A percentile compares a stretch with the other conserved stretches of the same genome.
Conservation (phyloP, 2,888 invertebrate species). For the Reticulitermes lucifugus region DNA sequence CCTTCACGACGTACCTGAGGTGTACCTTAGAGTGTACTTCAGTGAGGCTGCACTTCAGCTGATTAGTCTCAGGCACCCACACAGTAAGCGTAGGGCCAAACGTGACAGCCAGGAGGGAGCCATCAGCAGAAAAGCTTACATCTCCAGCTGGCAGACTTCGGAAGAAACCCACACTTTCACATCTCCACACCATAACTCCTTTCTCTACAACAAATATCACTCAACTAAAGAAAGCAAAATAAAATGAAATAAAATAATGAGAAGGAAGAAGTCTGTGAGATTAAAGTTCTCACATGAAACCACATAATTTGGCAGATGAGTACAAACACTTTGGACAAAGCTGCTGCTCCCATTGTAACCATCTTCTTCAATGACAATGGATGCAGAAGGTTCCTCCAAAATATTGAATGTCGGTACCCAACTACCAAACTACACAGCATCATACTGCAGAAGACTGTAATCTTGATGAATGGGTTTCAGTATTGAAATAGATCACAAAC, state of each 20-base stretch:
- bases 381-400: too few relatives aligned
- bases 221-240: not conserved
- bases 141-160: conserved; percentile 69
- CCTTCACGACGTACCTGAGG: not conserved
- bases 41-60: conserved; percentile 70
- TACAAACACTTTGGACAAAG: not conserved
- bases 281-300: too few relatives aligned
- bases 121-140: conserved; percentile 78
- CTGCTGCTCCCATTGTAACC: not conserved
- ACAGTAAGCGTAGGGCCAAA: conserved; percentile 76
- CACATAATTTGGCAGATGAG: too few relatives aligned
- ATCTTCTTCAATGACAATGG: too few relatives aligned
- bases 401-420: too few relatives aligned
- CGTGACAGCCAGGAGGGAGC: conserved; percentile 78
- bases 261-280: not conserved
- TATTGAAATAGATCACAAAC: too few relatives aligned
- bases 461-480: too few relatives aligned
- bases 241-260: not conserved
- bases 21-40: conserved; percentile 57
- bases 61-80: conserved; percentile 73
- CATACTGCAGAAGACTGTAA: too few relatives aligned
- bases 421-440: too few relatives aligned
- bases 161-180: conserved; percentile 73
- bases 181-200: conserved; percentile 68
- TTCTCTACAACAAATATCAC: conserved; percentile 52